A percentile compares a stretch with the other conserved stretches of the same genome.
Conservation (phyloP, 2,113 vertebrate species). For the Cavia aperea region DNA sequence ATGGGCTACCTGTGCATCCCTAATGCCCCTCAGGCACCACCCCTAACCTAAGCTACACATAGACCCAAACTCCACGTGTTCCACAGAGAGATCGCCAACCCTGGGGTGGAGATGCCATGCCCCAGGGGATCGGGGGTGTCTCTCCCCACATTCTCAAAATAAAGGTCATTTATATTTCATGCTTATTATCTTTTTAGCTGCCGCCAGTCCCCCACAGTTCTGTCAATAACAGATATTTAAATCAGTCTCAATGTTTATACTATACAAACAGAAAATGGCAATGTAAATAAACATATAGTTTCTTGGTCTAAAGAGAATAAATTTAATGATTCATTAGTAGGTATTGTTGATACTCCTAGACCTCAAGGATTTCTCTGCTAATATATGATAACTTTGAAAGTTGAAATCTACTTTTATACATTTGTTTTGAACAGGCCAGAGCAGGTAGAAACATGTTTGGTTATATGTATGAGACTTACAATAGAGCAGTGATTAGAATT, state of each 20-base stretch:
- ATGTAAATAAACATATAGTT: background rate
- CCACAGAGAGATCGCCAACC: no score
- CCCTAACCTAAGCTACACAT: no score
- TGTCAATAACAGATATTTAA: background rate
- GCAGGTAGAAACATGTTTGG: slow-evolving; percentile 28
- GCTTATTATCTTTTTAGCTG: no score
- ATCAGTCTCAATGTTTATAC: background rate
- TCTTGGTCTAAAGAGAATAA: background rate
- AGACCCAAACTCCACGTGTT: no score
- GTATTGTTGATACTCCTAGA: background rate
- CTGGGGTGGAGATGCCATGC: no score
- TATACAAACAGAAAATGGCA: background rate
- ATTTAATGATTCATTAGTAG: background rate
- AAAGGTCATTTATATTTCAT: no score
- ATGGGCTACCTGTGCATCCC: no score
- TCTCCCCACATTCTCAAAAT: no score
- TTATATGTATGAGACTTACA: slow-evolving; percentile 31
- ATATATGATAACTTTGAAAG: slow-evolving; percentile 16
- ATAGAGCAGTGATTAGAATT: slow-evolving; percentile 26
- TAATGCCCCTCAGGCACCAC: no score
- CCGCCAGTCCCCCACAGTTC: no score
- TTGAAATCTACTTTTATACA: background rate
- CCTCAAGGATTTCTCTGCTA: slow-evolving; percentile 13
- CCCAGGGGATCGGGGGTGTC: no score
- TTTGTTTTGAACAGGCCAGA: background rate